A percentile compares a stretch with the other conserved stretches of the same genome.
phyloP scores from a whole-genome alignment of 2,888 invertebrate species.

The Candidula unifasciata region DNA sequence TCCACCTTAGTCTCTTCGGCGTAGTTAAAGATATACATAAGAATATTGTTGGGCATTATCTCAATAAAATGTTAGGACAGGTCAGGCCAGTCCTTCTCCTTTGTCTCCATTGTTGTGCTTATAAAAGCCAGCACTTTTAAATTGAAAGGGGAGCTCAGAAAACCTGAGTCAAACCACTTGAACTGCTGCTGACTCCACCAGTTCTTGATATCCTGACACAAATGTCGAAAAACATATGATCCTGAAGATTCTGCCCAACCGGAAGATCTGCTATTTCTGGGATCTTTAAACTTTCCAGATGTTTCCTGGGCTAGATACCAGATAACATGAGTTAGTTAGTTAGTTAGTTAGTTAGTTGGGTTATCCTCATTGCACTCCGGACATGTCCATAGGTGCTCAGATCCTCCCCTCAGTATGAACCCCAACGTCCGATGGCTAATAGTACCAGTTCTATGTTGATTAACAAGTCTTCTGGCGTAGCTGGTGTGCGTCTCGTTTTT shows the following conservation, averaged over 20 bases:
- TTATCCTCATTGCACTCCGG: too few relatives aligned
- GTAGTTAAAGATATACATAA: too few relatives aligned
- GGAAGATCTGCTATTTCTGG: conserved; percentile 72
- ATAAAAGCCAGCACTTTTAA: conserved; percentile 27
- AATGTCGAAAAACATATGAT: conserved; percentile 61
- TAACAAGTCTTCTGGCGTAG: too few relatives aligned
- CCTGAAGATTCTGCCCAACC: conserved; percentile 74
- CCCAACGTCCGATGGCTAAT: too few relatives aligned
- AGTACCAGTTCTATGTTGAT: too few relatives aligned
- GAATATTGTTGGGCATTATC: neutral
- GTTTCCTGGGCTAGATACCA: conserved; percentile 41
- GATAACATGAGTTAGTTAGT: too few relatives aligned
- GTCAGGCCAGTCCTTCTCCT: conserved; percentile 50
- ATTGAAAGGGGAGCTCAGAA: too few relatives aligned
- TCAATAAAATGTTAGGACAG: conserved; percentile 33
- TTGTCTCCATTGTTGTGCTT: conserved; percentile 49
- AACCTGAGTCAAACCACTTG: conserved; percentile 49
- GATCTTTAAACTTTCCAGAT: conserved; percentile 55
- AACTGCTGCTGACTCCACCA: conserved; percentile 45
- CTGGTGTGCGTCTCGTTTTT: too few relatives aligned
- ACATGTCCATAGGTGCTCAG: too few relatives aligned
- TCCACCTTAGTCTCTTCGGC: too few relatives aligned
- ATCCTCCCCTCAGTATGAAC: too few relatives aligned
- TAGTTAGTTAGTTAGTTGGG: too few relatives aligned
- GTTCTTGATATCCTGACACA: conserved; percentile 41